phyloP scores from a whole-genome alignment of 2,797 vertebrate species.

The Babyrousa celebensis region DNA sequence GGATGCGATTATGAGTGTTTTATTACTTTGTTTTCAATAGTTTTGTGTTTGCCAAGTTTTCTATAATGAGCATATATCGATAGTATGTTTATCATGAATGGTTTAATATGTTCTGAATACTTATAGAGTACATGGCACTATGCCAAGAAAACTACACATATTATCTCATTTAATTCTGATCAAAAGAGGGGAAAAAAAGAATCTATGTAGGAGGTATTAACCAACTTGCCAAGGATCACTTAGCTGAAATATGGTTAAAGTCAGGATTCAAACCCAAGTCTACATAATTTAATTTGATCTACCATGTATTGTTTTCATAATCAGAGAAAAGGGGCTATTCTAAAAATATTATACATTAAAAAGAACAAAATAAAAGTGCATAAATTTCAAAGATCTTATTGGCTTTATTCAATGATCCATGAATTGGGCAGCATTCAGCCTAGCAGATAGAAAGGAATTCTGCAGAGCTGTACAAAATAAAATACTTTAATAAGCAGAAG shows the following conservation, averaged over 20 bases:
- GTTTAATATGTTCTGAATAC: constrained; percentile 14
- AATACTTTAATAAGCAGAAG: background rate
- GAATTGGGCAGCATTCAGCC: background rate
- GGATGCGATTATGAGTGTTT: background rate
- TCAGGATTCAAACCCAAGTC: constrained; percentile 13
- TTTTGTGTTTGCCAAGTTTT: constrained; percentile 20
- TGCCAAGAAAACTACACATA: constrained; percentile 1
- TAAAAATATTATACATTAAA: constrained; percentile 21
- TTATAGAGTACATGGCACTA: background rate
- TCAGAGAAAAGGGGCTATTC: constrained; percentile 13
- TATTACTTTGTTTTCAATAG: constrained; percentile 16
- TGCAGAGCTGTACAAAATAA: background rate
- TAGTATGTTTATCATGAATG: background rate
- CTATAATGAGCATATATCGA: background rate
- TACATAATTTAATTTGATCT: background rate
- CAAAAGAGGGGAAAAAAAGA: background rate
- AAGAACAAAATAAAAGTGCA: background rate
- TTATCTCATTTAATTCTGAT: constrained; percentile 27
- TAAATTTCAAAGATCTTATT: background rate
- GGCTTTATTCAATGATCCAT: background rate
- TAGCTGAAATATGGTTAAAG: background rate
- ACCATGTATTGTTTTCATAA: background rate
- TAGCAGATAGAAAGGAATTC: background rate
- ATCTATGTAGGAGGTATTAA: background rate
- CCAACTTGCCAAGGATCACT: background rate